Percentiles rank a stretch among this genome's conserved stretches.
Evolutionary conservation across 2,797 vertebrate species (phyloP).

Genomic region (Oophaga sylvatica): DNA sequence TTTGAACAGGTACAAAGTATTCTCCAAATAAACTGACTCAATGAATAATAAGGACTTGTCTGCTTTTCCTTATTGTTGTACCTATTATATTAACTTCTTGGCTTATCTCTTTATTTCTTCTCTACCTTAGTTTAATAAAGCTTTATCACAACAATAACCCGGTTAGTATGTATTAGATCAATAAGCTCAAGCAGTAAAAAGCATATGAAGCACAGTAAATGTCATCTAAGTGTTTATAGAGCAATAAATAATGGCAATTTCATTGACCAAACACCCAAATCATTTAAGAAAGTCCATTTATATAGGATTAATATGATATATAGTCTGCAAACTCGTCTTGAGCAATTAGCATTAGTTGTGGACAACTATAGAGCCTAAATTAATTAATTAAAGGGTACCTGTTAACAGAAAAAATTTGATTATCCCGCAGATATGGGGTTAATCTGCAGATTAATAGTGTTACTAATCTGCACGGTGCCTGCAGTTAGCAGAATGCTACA

Average conservation of each 20-base stretch:
- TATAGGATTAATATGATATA: neutral
- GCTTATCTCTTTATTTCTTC: neutral
- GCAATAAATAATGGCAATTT: neutral
- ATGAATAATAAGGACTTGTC: neutral
- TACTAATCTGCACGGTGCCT: no score
- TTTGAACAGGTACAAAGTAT: neutral
- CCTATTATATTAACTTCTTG: neutral
- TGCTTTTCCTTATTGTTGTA: neutral
- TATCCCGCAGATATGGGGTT: no score
- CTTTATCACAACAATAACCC: neutral
- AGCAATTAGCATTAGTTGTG: neutral
- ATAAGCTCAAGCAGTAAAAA: neutral
- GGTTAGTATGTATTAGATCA: conserved; percentile 4
- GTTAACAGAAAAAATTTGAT: no score
- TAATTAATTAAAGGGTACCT: neutral
- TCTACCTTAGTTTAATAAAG: neutral
- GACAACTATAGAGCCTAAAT: neutral
- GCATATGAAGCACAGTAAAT: conserved; percentile 4
- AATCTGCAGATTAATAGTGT: no score
- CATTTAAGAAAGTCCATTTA: neutral
- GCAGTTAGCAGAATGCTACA: no score
- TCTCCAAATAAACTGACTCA: neutral
- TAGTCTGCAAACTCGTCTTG: neutral
- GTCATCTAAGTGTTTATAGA: neutral
- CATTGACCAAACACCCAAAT: neutral